Evolutionary conservation across 2,888 invertebrate genomes (phyloP), one percentile per base, ranked within the genome.

Genomic region (Caenorhabditis afra): DNA sequence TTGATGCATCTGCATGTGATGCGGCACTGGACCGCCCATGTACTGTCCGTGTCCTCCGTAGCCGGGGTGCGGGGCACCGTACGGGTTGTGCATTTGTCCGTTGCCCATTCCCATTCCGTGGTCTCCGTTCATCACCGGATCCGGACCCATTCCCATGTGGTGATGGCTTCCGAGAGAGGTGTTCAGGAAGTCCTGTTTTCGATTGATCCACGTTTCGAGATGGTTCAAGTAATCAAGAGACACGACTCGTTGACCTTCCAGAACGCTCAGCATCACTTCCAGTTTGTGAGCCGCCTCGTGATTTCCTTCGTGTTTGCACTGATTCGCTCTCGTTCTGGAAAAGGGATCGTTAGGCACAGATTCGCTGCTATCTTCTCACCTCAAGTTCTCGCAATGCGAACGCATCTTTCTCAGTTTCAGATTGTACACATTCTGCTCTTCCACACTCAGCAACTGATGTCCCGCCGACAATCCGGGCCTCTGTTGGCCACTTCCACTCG

Each of bases 261-360:
- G 67, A n/a, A 87, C 85, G 18, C 78, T 81, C 29, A 86, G 62
- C 86, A 86, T 86, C 45, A 83, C 81, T 57, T 84, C 84, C 20
- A 84, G 45, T 44, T 84, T 84, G 29, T 68, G 64, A 10, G 84
- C 82, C 18, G 84, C 84, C 11, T 84, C 84, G 41, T 66, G 76
- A 58, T 84, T 84, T 22, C 82, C 82, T 41, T 83, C 82, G 18
- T 62, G 47, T 11, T 81, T 65, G 47, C 82, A 83, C 37, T 84
- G 81, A 10, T 67, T 57, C 0, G 85, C 75, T 35, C 85, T 68
- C 49, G 78, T 61, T 57, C 86, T 41, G 41, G 11, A 41, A 41
- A 29, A 29, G 7, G 7, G 7, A 41, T n/a, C n/a, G n/a, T n/a
- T n/a, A n/a, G n/a, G n/a, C n/a, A n/a, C n/a, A n/a, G n/a, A n/a